Conservation (phyloP, 1,140 invertebrate species). For the Pseudomyrmex cubaensis region DNA sequence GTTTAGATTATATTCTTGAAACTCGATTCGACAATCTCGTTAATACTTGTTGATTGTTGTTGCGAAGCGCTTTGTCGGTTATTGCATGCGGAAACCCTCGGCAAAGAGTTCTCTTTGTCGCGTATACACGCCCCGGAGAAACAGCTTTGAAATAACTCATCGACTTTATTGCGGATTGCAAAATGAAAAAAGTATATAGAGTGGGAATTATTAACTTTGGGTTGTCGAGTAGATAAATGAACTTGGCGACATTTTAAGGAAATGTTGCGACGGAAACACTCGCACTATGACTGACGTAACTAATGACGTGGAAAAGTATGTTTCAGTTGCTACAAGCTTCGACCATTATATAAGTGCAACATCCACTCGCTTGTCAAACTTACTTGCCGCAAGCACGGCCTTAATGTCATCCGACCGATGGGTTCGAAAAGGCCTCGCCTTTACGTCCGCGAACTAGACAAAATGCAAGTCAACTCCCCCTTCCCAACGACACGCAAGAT, state of each 20-base stretch:
- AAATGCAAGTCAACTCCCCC: constrained; percentile 42
- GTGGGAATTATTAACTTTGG: not conserved
- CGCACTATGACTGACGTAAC: not conserved
- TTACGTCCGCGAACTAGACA: constrained; percentile 36
- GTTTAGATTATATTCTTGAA: constrained; percentile 12
- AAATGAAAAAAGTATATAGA: not conserved
- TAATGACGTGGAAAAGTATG: constrained; percentile 38
- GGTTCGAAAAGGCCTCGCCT: constrained; percentile 9
- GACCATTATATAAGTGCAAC: constrained; percentile 23
- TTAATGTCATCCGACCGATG: constrained; percentile 45
- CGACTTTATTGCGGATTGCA: constrained; percentile 18
- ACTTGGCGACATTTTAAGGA: not conserved
- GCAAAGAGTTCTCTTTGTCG: constrained; percentile 39
- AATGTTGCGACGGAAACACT: not conserved
- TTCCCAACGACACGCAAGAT: constrained; percentile 15
- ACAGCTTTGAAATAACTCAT: constrained; percentile 19
- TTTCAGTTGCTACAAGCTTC: constrained; percentile 28
- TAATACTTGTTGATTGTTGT: constrained; percentile 29
- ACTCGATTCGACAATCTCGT: constrained; percentile 16
- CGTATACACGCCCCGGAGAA: not conserved
- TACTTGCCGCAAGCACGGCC: constrained; percentile 4
- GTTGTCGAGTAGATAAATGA: not conserved
- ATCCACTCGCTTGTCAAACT: constrained; percentile 38
- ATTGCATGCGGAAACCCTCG: constrained; percentile 17
- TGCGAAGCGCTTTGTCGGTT: not conserved